Evolutionary conservation across 2,797 vertebrate species (phyloP).

Genomic region (Chromis chromis): DNA sequence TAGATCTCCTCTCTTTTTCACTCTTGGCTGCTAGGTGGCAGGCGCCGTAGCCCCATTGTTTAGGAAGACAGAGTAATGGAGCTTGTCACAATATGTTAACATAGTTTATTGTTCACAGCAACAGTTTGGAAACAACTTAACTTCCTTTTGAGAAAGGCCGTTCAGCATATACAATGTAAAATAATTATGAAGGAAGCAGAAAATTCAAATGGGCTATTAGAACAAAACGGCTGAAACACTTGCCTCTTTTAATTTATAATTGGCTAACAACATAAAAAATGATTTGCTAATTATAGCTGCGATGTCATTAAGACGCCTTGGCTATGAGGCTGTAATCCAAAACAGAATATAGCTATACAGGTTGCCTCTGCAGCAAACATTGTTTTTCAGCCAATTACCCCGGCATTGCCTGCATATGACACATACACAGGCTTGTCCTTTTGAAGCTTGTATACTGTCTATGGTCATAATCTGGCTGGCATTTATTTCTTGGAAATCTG

Average conservation of each 20-base stretch:
- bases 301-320: slow-evolving; percentile 19
- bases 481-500: slow-evolving; percentile 75
- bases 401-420: slow-evolving; percentile 50
- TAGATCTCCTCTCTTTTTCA: slow-evolving; percentile 78
- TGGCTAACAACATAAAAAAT: slow-evolving; percentile 26
- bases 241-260: slow-evolving; percentile 38
- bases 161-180: slow-evolving; percentile 25
- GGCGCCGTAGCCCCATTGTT: slow-evolving; percentile 71
- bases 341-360: slow-evolving; percentile 28
- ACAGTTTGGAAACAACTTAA: slow-evolving; percentile 76
- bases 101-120: slow-evolving; percentile 74
- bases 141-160: slow-evolving; percentile 54
- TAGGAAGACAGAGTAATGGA: slow-evolving; percentile 77
- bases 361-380: slow-evolving; percentile 40
- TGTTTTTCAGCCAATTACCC: slow-evolving; percentile 71
- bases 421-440: slow-evolving; percentile 62
- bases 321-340: slow-evolving; percentile 30
- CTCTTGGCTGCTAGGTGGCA: slow-evolving; percentile 71
- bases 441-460: slow-evolving; percentile 74
- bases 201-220: slow-evolving; percentile 37
- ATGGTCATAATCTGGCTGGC: slow-evolving; percentile 67
- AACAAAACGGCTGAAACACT: slow-evolving; percentile 39
- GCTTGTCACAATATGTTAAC: slow-evolving; percentile 79
- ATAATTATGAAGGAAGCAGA: slow-evolving; percentile 49
- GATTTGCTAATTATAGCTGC: slow-evolving; percentile 30